phyloP scores from a whole-genome alignment of 2,113 vertebrate genomes.

The Dendrocopos noguchii region DNA sequence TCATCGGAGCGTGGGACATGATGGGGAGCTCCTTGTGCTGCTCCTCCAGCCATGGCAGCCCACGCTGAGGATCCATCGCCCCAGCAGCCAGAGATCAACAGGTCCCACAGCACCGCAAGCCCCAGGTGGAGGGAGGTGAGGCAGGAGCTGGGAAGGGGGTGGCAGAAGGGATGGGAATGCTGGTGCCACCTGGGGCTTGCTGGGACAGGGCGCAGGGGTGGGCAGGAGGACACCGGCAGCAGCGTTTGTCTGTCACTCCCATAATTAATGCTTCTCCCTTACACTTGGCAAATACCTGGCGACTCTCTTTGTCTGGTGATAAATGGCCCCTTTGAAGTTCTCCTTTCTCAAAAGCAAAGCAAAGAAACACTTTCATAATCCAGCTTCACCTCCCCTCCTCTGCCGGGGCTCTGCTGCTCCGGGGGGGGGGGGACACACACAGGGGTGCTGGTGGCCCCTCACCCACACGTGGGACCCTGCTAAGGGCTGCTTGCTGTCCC shows the following conservation, averaged over 20 bases:
- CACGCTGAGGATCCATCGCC: rapidly evolving
- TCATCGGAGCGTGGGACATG: rapidly evolving
- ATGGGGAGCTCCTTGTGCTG: rapidly evolving
- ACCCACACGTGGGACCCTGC: not conserved
- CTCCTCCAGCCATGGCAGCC: not conserved
- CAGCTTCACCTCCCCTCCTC: not conserved
- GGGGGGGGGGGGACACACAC: not conserved
- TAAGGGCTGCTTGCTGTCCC: not conserved
- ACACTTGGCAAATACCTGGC: constrained; percentile 46
- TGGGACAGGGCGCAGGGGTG: not conserved
- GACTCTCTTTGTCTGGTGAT: constrained; percentile 59
- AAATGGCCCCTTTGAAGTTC: constrained; percentile 65
- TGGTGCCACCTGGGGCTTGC: not conserved
- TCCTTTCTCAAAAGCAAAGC: constrained; percentile 62
- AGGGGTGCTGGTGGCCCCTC: not conserved
- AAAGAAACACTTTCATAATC: constrained; percentile 63
- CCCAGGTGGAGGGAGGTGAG: not conserved
- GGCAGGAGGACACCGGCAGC: constrained; percentile 31
- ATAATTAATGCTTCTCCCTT: constrained; percentile 56
- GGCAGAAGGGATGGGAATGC: not conserved
- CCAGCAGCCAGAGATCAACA: rapidly evolving
- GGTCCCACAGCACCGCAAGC: rapidly evolving
- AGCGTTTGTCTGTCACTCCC: not conserved
- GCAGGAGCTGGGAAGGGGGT: not conserved
- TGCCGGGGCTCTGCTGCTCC: not conserved